These are phyloP conservation scores for Rhagoletis pomonella DNA, from an alignment of 1,140 invertebrate genomes.

Conservation along the genomic window DNA sequence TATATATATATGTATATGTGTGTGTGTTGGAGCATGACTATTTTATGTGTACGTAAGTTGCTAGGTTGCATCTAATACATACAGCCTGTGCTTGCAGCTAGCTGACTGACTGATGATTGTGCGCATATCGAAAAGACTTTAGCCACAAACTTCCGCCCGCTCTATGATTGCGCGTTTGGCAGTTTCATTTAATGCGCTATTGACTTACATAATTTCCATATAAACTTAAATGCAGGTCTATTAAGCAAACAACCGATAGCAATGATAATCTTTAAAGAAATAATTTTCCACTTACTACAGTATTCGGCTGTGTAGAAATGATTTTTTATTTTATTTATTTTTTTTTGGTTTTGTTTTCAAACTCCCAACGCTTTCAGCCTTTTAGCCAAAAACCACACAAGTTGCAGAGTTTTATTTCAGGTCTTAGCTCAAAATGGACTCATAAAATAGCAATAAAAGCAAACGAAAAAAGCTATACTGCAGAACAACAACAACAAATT, in stretches of 20 bases:
- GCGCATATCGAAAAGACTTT: constrained; percentile 11
- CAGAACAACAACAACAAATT: neutral
- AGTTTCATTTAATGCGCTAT: constrained; percentile 21
- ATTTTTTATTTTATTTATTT: neutral
- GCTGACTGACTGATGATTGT: neutral
- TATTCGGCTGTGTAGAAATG: neutral
- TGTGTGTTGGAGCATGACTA: neutral
- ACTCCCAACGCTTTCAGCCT: neutral
- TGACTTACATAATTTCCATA: constrained; percentile 48
- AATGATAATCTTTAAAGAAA: constrained; percentile 50
- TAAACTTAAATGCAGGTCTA: constrained; percentile 39
- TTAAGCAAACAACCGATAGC: constrained; percentile 38
- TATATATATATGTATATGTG: neutral
- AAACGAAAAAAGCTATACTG: neutral
- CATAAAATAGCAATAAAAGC: constrained; percentile 37
- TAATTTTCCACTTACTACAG: constrained; percentile 39
- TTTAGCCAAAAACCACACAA: constrained; percentile 32
- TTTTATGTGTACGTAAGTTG: neutral
- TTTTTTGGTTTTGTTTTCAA: neutral
- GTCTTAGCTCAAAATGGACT: neutral
- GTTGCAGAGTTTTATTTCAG: constrained; percentile 14
- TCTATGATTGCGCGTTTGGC: neutral
- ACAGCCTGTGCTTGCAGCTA: neutral
- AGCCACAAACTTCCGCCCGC: neutral
- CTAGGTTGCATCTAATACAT: neutral